A percentile compares a stretch with the other conserved stretches of the same genome.
These are phyloP conservation scores for Theonella swinhoei DNA, from an alignment of 37 sponge, comb jelly and placozoan species.

Conservation along the genomic window DNA sequence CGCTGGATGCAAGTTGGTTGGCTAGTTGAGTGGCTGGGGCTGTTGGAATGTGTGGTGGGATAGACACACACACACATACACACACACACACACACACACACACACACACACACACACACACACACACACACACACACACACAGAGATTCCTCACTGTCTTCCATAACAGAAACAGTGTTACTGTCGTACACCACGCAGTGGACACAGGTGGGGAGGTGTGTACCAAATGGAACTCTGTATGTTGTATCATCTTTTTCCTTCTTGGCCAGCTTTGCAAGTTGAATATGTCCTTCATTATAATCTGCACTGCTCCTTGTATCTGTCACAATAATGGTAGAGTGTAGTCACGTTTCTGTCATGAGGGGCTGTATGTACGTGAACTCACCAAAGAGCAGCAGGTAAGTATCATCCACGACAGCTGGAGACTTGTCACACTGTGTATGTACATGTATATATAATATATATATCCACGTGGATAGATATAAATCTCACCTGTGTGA, in stretches of 20 bases:
- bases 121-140: background rate
- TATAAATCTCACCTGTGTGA: slow-evolving; percentile 61
- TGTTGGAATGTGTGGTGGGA: slow-evolving; percentile 29
- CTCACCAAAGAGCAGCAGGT: slow-evolving; percentile 81
- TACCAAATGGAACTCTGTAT: slow-evolving; percentile 38
- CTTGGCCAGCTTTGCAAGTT: slow-evolving; percentile 42
- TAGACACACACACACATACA: background rate
- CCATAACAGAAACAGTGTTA: slow-evolving; percentile 75
- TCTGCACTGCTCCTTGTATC: slow-evolving; percentile 59
- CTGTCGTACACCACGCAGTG: slow-evolving; percentile 92
- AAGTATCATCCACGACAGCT: slow-evolving; percentile 50
- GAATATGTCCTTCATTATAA: slow-evolving; percentile 63
- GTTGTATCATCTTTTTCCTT: background rate
- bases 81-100: background rate
- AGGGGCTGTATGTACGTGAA: background rate
- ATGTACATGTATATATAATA: background rate
- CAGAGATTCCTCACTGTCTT: slow-evolving; percentile 74
- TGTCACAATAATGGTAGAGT: slow-evolving; percentile 12
- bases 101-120: background rate
- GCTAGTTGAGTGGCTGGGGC: slow-evolving; percentile 85
- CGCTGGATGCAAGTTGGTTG: slow-evolving; percentile 57
- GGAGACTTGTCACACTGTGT: slow-evolving; percentile 32
- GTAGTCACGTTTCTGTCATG: no score
- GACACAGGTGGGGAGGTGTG: slow-evolving; percentile 69
- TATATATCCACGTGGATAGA: background rate